Evolutionary conservation across 1,140 invertebrate genomes (phyloP), one percentile per base, ranked within the genome.

Genomic region (Cheumatopsyche charites): DNA sequence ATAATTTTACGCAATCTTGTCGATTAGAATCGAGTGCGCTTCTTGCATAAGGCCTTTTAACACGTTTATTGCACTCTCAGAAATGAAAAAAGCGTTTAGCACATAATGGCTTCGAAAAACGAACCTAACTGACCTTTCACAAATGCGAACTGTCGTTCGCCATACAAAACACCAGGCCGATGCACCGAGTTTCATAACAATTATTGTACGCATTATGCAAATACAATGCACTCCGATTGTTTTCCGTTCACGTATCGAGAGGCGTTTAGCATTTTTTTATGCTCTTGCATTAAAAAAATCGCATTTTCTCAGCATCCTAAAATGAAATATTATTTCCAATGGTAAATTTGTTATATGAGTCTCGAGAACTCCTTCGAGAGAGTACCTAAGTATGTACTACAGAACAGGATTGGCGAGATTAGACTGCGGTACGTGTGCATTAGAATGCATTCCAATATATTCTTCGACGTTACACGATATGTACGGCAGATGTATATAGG

Each of bases 391-490:
- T n/a, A 23, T 13, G 23, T 25, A 11, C 7, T 52, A n/a, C 3
- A 23, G 23, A 58, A 58, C 55, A 58, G 55, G 55, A 58, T 58
- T 58, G 55, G 55, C 55, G 55, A 58, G 55, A 58, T 58, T 58
- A 58, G 55, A 47, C 29, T 9, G 29, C 29, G 29, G 29, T 36
- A 36, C 11, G 55, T 26, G 21, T 19, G 21, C 55, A 58, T 58
- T 23, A 19, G 21, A 58, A 58, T 58, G 55, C 55, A 58, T 63
- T 63, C 29, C 62, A 43, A n/a, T 63, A 43, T 21, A 23, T 63
- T 41, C 15, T 63, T 41, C 13, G 13, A 49, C 45, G 45, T n/a
- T 49, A 15, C 13, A 49, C 45, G 45, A 49, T 19, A n/a, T n/a
- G n/a, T n/a, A 36, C 29, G 9, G 29, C 9, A 36, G 29, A 36